Conservation (phyloP, 2,888 invertebrate genomes). For the Agrilus cyanescens region DNA sequence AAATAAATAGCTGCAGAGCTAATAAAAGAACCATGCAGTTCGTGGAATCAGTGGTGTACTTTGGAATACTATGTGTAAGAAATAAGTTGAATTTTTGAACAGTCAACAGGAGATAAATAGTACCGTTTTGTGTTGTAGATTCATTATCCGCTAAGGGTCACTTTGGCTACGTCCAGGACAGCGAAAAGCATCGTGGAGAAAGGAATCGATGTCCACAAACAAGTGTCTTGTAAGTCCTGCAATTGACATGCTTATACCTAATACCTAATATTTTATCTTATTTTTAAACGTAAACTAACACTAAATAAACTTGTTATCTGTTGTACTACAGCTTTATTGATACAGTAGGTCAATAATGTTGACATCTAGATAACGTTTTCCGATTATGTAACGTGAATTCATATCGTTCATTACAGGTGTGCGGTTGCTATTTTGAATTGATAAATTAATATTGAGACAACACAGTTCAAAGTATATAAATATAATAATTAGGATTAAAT, state of each 20-base stretch:
- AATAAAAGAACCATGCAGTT: not conserved
- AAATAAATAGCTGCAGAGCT: conserved; percentile 1
- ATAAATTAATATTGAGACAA: no score
- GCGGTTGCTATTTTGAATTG: no score
- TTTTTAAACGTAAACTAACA: not conserved
- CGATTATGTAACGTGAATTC: no score
- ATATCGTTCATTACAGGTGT: no score
- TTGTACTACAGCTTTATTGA: no score
- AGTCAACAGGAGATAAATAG: not conserved
- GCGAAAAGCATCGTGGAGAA: conserved; percentile 3
- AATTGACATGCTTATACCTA: not conserved
- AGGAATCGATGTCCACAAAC: conserved; percentile 1
- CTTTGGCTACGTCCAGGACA: conserved; percentile 3
- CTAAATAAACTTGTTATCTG: no score
- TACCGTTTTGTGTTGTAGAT: conserved; percentile 4
- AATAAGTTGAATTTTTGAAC: conserved; percentile 1
- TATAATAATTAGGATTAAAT: no score
- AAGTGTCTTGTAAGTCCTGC: conserved; percentile 1
- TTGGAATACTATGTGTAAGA: no score
- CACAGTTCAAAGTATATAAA: no score
- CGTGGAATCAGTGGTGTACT: no score
- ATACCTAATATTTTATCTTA: not conserved
- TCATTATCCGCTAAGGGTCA: conserved; percentile 7
- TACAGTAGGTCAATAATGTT: no score
- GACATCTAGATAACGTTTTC: no score